phyloP scores from a whole-genome alignment of 1,140 invertebrate species.

The Glomeris maerens region DNA sequence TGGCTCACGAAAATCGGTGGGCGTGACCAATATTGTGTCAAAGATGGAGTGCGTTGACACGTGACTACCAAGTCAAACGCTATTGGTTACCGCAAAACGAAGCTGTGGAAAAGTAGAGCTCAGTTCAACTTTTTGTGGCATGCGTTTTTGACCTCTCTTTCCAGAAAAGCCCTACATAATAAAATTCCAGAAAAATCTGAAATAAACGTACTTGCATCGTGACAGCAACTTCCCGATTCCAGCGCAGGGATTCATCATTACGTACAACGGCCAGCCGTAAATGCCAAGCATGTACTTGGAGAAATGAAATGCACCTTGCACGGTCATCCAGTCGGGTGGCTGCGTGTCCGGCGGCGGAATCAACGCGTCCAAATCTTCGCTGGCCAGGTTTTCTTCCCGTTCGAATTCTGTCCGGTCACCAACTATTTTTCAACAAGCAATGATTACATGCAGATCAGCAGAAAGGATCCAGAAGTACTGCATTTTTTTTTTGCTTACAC shows the following conservation, averaged over 20 bases:
- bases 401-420: background rate
- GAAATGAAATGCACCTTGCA: slow-evolving; percentile 57
- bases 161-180: no score
- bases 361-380: background rate
- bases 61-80: slow-evolving; percentile 6
- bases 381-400: background rate
- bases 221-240: slow-evolving; percentile 55
- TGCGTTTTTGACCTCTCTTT: no score
- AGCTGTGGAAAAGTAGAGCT: no score
- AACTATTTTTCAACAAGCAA: background rate
- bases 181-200: no score
- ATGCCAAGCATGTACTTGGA: slow-evolving; percentile 60
- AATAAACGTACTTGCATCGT: slow-evolving; percentile 44
- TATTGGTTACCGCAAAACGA: no score
- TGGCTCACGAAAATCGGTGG: no score
- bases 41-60: no score
- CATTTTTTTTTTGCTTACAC: slow-evolving; percentile 10
- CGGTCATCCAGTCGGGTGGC: slow-evolving; percentile 51
- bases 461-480: background rate
- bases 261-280: slow-evolving; percentile 82
- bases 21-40: no score
- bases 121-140: no score
- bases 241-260: slow-evolving; percentile 56
- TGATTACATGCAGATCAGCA: background rate
- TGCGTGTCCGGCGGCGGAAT: slow-evolving; percentile 13